Percentiles rank a stretch among this genome's conserved stretches.
Conservation (phyloP, 2,113 vertebrate genomes). For the Spheniscus mendiculus region DNA sequence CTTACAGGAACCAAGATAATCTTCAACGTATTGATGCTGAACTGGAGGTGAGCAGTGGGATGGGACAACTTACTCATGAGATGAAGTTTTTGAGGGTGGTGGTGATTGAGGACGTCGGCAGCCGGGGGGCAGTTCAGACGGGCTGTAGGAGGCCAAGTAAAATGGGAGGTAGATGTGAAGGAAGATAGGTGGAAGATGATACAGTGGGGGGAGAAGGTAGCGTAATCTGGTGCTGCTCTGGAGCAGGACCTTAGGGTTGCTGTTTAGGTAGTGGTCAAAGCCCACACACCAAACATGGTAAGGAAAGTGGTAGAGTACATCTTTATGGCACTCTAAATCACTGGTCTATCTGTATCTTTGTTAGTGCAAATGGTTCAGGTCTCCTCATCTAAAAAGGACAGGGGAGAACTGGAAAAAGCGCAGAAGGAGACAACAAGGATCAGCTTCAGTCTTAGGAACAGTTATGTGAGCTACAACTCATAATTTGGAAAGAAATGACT, state of each 20-base stretch:
- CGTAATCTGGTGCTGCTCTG: background rate
- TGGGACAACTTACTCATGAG: background rate
- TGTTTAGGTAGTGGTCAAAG: background rate
- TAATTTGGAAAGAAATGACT: background rate
- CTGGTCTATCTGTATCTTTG: fast-evolving
- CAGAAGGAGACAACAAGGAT: background rate
- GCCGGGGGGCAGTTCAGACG: background rate
- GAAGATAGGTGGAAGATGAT: background rate
- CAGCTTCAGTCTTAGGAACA: background rate
- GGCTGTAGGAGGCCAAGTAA: background rate
- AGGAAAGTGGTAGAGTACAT: background rate
- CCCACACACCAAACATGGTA: background rate
- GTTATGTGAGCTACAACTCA: background rate
- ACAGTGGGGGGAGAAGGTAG: background rate
- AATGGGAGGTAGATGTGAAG: background rate
- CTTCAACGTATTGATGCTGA: background rate
- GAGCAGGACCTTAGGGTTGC: background rate
- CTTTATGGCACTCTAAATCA: background rate
- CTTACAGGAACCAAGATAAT: background rate
- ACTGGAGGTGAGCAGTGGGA: background rate
- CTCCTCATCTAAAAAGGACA: background rate
- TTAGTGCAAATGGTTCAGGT: fast-evolving
- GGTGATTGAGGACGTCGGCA: background rate
- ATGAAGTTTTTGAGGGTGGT: background rate
- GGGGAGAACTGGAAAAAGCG: background rate